Evolutionary conservation across 2,113 vertebrate species (phyloP).

Genomic region (Hymenochirus boettgeri): DNA sequence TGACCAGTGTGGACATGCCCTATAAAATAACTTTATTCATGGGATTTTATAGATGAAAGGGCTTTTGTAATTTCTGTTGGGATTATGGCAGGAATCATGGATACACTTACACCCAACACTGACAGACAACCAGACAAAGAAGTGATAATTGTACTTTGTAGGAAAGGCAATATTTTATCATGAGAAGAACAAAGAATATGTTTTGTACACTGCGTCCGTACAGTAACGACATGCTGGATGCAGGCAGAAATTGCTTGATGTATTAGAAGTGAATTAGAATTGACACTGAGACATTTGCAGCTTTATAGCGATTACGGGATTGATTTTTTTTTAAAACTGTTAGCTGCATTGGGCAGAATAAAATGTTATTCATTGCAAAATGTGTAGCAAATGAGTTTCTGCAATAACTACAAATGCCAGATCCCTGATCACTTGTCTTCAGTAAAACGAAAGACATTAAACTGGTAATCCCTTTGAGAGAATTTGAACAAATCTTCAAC

Average conservation of each 20-base stretch:
- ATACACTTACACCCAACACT: too few species aligned
- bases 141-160: too few species aligned
- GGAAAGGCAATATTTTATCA: too few species aligned
- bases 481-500: background rate
- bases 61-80: too few species aligned
- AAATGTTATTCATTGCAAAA: constrained; percentile 15
- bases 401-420: constrained; percentile 21
- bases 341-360: constrained; percentile 8
- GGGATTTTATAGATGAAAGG: too few species aligned
- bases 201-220: too few species aligned
- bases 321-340: constrained; percentile 32
- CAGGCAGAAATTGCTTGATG: constrained; percentile 23
- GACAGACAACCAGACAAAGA: too few species aligned
- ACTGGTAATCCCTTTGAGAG: constrained; percentile 5
- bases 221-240: too few species aligned
- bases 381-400: constrained; percentile 13
- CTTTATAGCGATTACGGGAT: constrained; percentile 27
- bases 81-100: too few species aligned
- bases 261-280: constrained; percentile 29
- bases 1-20: too few species aligned
- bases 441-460: constrained; percentile 3
- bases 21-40: too few species aligned
- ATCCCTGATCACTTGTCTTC: constrained; percentile 23
- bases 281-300: constrained; percentile 31
- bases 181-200: too few species aligned